Base-by-base conservation (phyloP, 2,888 invertebrate species). In the Aquatica leii region DNA sequence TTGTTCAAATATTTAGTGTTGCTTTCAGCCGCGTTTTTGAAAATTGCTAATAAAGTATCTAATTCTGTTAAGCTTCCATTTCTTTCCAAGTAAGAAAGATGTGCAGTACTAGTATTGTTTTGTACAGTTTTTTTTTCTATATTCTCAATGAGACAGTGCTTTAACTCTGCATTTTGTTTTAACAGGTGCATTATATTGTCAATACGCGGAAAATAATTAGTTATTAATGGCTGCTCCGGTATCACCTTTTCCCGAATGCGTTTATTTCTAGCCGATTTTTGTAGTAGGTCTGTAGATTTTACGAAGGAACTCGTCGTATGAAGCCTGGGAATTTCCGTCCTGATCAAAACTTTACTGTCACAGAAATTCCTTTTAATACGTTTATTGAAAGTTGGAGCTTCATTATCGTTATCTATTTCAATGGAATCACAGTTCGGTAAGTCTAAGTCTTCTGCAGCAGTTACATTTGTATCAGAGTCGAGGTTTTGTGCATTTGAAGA, bases 141-240 rank as follows among this genome's bases (percentile, higher is more conserved):
- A 37, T 37, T 37, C 37, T n/a, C 37, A 37, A 37, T 37, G 37
- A 37, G 37, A 37, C 37, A 37, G 5, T 37, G 37, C 37, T 37
- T 37, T 37, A 37, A 37, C 37, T 37, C 37, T 37, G 37, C 37
- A 37, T 37, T 37, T 37, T 37, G 37, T 37, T 37, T 37, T 37
- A 37, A 37, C 12, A 37, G 37, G 37, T 37, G 37, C 37, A 37
- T 37, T 37, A 37, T 37, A n/a, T 37, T 12, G 37, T 37, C 37
- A 37, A 37, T n/a, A 37, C 12, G 12, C 37, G 37, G 37, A 37
- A 37, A 37, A 37, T 37, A 37, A 37, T 37, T 37, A 37, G 37
- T 37, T 11, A 37, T 37, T 37, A 37, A 37, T 37, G 37, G 37
- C 37, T 37, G 37, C 3, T 37, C 37, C 37, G 37, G 2, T 37